Conservation (phyloP, 2,888 invertebrate genomes). For the Mesopsocus fuscifrons region DNA sequence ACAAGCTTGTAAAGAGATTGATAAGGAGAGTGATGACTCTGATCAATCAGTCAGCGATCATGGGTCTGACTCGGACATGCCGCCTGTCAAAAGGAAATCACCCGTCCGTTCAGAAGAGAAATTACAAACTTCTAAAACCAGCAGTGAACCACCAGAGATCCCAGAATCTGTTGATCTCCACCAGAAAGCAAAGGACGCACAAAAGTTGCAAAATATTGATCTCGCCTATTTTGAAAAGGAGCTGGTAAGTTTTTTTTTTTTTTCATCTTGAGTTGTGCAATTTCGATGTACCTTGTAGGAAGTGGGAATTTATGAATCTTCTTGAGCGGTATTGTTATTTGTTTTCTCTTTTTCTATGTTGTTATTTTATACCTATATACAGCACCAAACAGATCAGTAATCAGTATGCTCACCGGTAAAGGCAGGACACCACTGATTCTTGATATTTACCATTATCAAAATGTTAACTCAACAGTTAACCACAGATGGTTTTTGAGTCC, state of each 20-base stretch:
- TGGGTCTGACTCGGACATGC: conserved; percentile 2
- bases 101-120: conserved; percentile 19
- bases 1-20: conserved; percentile 42
- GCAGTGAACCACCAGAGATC: conserved; percentile 15
- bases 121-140: too few relatives aligned
- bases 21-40: conserved; percentile 24
- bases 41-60: conserved; percentile 7
- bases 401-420: too few relatives aligned
- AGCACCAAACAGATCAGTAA: too few relatives aligned
- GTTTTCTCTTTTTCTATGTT: too few relatives aligned
- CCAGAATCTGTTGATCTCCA: conserved; percentile 20
- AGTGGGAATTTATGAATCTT: too few relatives aligned
- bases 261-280: neutral
- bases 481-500: too few relatives aligned
- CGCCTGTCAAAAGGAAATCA: conserved; percentile 5
- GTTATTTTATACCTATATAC: too few relatives aligned
- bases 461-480: too few relatives aligned
- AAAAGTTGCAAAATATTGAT: conserved; percentile 31
- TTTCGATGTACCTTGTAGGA: too few relatives aligned
- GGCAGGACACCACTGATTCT: too few relatives aligned
- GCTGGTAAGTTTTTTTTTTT: conserved; percentile 29
- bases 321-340: too few relatives aligned
- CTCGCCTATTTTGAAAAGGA: conserved; percentile 51
- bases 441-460: too few relatives aligned
- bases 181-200: conserved; percentile 30